Percentiles rank a stretch among this genome's conserved stretches.
These are phyloP conservation scores for Caenorhabditis sp. DNA, from an alignment of 2,888 invertebrate species.

Conservation along the genomic window DNA sequence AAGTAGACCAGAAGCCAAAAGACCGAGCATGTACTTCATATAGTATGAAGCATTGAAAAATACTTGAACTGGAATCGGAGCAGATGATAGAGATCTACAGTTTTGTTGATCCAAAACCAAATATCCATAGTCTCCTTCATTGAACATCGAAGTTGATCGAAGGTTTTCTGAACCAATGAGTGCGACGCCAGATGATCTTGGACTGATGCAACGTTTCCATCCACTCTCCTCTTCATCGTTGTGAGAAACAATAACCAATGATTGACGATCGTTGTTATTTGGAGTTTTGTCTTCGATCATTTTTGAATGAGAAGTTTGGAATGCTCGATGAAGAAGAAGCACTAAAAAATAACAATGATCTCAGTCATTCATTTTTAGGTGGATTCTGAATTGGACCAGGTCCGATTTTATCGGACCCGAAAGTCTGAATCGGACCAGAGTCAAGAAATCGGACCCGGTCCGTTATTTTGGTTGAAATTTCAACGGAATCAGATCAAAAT, in stretches of 20 bases:
- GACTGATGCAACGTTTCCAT: not conserved
- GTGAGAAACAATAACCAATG: not conserved
- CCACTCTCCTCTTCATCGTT: not conserved
- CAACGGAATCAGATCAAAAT: no score
- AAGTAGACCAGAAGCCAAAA: not conserved
- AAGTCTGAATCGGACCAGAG: no score
- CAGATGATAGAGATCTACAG: not conserved
- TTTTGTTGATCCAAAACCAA: slow-evolving; percentile 10
- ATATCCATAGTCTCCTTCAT: slow-evolving; percentile 23
- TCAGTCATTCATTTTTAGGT: no score
- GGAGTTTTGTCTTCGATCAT: slow-evolving; percentile 24
- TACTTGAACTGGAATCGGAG: not conserved
- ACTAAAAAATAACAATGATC: slow-evolving; percentile 10
- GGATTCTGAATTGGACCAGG: no score
- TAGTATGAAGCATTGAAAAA: not conserved
- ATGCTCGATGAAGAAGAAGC: slow-evolving; percentile 16
- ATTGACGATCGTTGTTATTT: not conserved
- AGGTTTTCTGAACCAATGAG: slow-evolving; percentile 26
- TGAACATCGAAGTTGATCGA: slow-evolving; percentile 17
- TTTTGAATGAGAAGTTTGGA: slow-evolving; percentile 21
- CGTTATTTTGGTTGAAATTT: no score
- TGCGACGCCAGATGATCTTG: not conserved
- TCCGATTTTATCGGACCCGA: no score
- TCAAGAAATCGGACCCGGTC: no score
- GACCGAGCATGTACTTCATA: not conserved